Base-by-base conservation (phyloP, 1,140 invertebrate species). In the Drosophila serrata region DNA sequence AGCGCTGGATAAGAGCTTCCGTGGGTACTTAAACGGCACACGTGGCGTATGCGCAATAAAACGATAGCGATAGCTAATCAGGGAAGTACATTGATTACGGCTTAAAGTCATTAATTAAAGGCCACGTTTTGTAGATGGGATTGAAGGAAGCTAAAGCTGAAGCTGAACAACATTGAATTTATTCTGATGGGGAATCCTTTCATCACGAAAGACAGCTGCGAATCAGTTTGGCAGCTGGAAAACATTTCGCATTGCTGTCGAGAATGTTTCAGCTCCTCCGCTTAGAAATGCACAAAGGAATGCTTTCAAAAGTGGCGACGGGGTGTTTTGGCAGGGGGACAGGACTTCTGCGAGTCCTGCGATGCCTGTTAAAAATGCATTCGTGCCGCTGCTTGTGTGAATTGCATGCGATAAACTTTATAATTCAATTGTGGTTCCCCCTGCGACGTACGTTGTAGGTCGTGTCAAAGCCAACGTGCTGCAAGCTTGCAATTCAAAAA, bases 21-120 rank as follows among this genome's bases (percentile, higher is more conserved):
- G 55, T 33, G 24, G 29, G 58, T 40, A 58, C 68, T 56, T 76
- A 64, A 61, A 39, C 48, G 62, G 49, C 69, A 73, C 70, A 86
- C 79, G 82, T 60, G 70, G 67, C 84, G 76, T 87, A 80, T 87
- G 58, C 57, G 82, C 69, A 87, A 87, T 88, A 82, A 88, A 82
- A 82, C 45, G 22, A 27, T 40, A 19, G 40, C 58, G 46, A 75
- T 82, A 64, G 56, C 72, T 84, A 76, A 84, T 72, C 72, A 72
- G 59, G 65, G n/a, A 51, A 19, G 45, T 22, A 40, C 49, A 85
- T 73, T 80, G 81, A 84, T 81, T 80, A 60, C 37, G 56, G 53
- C 67, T 87, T 74, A 63, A 70, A 67, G 84, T 15, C 60, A 58
- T 79, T 65, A 82, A 82, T 79, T 72, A 62, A 46, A 68, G 48